Base-by-base conservation (phyloP, 2,797 vertebrate species). In the Sitta carolinensis region DNA sequence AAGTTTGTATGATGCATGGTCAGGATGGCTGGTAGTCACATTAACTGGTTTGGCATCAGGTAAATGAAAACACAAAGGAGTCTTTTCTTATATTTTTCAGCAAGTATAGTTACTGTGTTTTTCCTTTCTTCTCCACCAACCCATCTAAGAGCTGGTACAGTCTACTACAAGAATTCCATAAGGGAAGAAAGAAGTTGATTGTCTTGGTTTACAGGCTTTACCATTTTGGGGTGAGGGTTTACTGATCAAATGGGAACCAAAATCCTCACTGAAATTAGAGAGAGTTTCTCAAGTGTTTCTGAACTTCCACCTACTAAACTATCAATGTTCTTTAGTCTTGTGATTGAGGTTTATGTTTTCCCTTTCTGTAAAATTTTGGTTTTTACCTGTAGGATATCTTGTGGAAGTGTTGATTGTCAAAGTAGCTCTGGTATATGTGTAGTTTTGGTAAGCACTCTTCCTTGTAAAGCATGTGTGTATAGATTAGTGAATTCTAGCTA, bases 1-100 rank as follows among this genome's bases (percentile, higher is more conserved):
- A 97, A 99, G 99, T 91, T 98, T 99, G 84, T 99, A 99, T 3
- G 99, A 99, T 43, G 99, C 99, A 8, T 99, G 99, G 99, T 99
- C 99, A 17, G 99, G 99, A 57, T 99, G 99, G 99, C 98, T 99
- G 40, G 99, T 99, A 66, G 99, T 99, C 84, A 99, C 99, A 1
- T 98, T 99, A 48, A 99, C 99, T 32, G 99, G 99, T 79, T 95
- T 99, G 97, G 99, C 99, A 54, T 99, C 99, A 98, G 99, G 99
- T 99, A 98, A 97, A 51, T 75, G 16, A 67, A 84, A 84, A 59
- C 50, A 0, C 36, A 40, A 47, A 83, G 27, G 7, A 29, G 30
- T 73, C 48, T 15, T 50, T 61, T 77, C 32, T 79, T 58, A 3
- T 2, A 8, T 80, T 73, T 72, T 16, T 74, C 66, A 58, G 16